These are phyloP conservation scores for Chrysopa pallens DNA, from an alignment of 1,140 invertebrate species.

Conservation along the genomic window DNA sequence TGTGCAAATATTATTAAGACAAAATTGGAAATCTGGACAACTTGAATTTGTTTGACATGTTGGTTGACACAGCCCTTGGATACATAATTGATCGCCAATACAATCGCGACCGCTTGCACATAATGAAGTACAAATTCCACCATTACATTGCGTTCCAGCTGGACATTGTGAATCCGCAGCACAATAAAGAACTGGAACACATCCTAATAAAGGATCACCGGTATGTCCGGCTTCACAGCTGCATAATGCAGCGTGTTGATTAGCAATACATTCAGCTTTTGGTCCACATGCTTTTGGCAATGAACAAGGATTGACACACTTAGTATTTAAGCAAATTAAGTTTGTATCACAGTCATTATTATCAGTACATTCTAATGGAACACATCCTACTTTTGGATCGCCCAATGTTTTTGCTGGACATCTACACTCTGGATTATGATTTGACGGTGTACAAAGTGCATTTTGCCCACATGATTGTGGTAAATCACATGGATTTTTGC, in stretches of 20 bases:
- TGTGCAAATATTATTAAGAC: slow-evolving; percentile 62
- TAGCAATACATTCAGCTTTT: slow-evolving; percentile 49
- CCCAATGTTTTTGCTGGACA: slow-evolving; percentile 60
- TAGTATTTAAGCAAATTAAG: slow-evolving; percentile 57
- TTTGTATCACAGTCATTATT: slow-evolving; percentile 52
- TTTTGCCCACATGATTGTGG: slow-evolving; percentile 48
- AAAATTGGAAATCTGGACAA: slow-evolving; percentile 67
- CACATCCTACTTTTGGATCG: slow-evolving; percentile 50
- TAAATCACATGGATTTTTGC: slow-evolving; percentile 60
- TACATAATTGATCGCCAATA: slow-evolving; percentile 60
- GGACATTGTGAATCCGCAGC: slow-evolving; percentile 57
- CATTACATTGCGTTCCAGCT: slow-evolving; percentile 58
- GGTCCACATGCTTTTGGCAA: slow-evolving; percentile 65
- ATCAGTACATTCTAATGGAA: slow-evolving; percentile 56
- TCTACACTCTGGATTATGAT: slow-evolving; percentile 50
- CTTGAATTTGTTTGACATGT: slow-evolving; percentile 56
- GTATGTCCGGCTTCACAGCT: slow-evolving; percentile 63
- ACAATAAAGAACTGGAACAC: slow-evolving; percentile 62
- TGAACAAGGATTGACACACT: slow-evolving; percentile 64
- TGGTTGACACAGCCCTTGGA: slow-evolving; percentile 59
- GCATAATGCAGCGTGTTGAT: slow-evolving; percentile 60
- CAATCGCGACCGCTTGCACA: slow-evolving; percentile 64
- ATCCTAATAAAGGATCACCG: slow-evolving; percentile 69
- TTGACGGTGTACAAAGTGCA: slow-evolving; percentile 46
- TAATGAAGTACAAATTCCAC: slow-evolving; percentile 57